These are phyloP conservation scores for Buathra laborator DNA, from an alignment of 2,888 invertebrate species.

Conservation along the genomic window DNA sequence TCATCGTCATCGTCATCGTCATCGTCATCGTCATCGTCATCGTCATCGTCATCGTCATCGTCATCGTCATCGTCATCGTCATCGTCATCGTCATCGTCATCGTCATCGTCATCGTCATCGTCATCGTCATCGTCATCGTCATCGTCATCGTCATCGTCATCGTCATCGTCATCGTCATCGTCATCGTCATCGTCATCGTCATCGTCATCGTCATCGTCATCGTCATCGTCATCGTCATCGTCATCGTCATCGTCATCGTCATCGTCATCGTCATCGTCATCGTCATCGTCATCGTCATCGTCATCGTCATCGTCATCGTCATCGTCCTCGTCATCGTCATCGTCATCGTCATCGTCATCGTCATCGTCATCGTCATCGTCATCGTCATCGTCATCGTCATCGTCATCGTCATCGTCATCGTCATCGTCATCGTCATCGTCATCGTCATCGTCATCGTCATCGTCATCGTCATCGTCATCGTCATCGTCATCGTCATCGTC, in stretches of 20 bases:
- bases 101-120: slow-evolving; percentile 15
- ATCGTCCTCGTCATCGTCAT: slow-evolving; percentile 15
- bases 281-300: slow-evolving; percentile 13
- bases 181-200: slow-evolving; percentile 17
- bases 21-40: slow-evolving; percentile 17
- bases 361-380: slow-evolving; percentile 17
- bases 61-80: slow-evolving; percentile 17
- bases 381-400: slow-evolving; percentile 18
- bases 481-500: slow-evolving; percentile 10
- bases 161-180: slow-evolving; percentile 15
- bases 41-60: slow-evolving; percentile 15
- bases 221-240: slow-evolving; percentile 15
- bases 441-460: slow-evolving; percentile 7
- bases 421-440: slow-evolving; percentile 11
- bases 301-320: no score
- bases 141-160: slow-evolving; percentile 18
- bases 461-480: slow-evolving; percentile 6
- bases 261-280: slow-evolving; percentile 17
- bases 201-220: slow-evolving; percentile 18
- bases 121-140: slow-evolving; percentile 17
- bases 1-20: no score
- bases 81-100: slow-evolving; percentile 15
- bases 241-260: no score
- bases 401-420: slow-evolving; percentile 15
- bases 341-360: slow-evolving; percentile 15